Conservation (phyloP, 23 tunicate genomes). For the Trididemnum miniatum region DNA sequence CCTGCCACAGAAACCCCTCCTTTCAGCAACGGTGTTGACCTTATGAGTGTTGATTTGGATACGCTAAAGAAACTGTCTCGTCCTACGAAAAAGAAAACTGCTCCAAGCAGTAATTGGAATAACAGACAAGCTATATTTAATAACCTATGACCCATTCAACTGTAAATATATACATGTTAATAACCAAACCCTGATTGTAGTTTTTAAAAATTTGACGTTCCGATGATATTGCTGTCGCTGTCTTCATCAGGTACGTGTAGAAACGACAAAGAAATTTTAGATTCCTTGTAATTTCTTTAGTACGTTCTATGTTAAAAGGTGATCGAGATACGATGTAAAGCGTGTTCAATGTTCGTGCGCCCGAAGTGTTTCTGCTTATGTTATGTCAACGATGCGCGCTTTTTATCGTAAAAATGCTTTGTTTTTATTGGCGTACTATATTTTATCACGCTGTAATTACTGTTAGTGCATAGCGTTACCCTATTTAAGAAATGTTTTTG, state of each 20-base stretch:
- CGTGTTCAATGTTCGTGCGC: neutral
- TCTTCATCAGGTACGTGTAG: neutral
- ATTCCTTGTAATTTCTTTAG: neutral
- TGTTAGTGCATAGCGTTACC: too few relatives aligned
- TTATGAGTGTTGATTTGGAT: conserved; percentile 54
- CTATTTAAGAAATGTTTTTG: too few relatives aligned
- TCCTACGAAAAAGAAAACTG: conserved; percentile 51
- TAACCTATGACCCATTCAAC: conserved; percentile 47
- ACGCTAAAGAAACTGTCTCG: conserved; percentile 48
- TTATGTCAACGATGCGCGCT: neutral
- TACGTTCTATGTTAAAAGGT: neutral
- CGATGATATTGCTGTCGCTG: neutral
- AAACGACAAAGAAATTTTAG: neutral
- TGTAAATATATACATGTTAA: neutral
- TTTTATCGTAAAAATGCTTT: neutral
- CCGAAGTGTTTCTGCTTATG: neutral
- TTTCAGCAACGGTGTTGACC: conserved; percentile 26
- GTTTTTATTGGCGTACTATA: neutral
- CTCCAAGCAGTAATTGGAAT: conserved; percentile 80
- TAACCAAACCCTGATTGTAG: too few relatives aligned
- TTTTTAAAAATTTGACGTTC: neutral
- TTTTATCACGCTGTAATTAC: neutral
- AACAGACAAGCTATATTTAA: conserved; percentile 88
- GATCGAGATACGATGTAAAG: neutral
- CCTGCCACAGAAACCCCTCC: conserved; percentile 1